Evolutionary conservation across 2,797 vertebrate genomes (phyloP), one percentile per base, ranked within the genome.

Genomic region (Picus viridis): DNA sequence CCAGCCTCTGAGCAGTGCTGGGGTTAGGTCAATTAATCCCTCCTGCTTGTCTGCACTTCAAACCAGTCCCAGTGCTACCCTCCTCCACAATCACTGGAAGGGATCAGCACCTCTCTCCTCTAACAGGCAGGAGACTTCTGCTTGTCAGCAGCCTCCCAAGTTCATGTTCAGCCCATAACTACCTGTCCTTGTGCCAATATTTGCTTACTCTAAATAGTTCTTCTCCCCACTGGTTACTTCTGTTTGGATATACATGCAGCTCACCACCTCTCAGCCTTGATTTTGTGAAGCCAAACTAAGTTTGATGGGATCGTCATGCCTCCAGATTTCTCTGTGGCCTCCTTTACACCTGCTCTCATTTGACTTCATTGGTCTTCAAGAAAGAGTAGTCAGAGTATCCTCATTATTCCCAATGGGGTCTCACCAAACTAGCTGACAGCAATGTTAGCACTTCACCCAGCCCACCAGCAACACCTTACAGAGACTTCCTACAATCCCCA

Each of bases 261-360:
- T 2, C 41, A 23, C 32, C 59, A 62, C 16, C 29, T 54, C 32
- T 41, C 7, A 78, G 29, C 16, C 24, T 65, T 51, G 30, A 15
- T 62, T 78, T 65, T 63, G 56, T 26, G 32, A 88, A 89, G 70
- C 15, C 49, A 62, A 29, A 54, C 57, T 1, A 72, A 59, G 10
- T 16, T 16, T 27, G 58, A 67, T 8, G 32, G 45, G 49, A 65
- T 41, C 29, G 74, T 71, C 0, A 0, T 1, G 4, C 29, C 24
- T 16, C 51, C 9, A 43, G 70, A 68, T 84, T 80, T 72, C 58
- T 59, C 20, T 51, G 45, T 54, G 26, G 45, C 15, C 9, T 61
- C 29, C 56, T 78, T 83, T 41, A 34, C 7, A 67, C 23, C 41
- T 83, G 47, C 22, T 85, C 30, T 34, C 11, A 17, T 62, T 47